Base-by-base conservation (phyloP, 1,140 invertebrate species). In the Hylyphantes graminicola region DNA sequence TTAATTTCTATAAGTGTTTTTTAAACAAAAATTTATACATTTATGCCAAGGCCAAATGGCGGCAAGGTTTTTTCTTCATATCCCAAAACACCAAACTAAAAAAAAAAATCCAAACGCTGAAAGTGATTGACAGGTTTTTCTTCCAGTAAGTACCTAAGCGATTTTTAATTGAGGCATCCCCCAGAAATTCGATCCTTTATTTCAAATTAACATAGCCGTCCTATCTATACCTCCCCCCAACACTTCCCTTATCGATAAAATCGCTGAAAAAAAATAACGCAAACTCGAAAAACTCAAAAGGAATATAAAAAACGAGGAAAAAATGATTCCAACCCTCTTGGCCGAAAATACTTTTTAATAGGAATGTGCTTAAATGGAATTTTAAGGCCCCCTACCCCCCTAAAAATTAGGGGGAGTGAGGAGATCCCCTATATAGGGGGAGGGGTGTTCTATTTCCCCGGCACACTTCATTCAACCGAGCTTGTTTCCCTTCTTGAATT, bases 181-280 rank as follows among this genome's bases (percentile, higher is more conserved):
- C 67, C 57, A 74, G 70, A 82, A 74, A 82, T 82, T 65, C 80
- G 80, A 83, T 83, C 80, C 67, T 83, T 83, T 83, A 83, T 83
- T 83, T 74, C 70, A 83, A 83, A 83, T 83, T 83, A 83, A 83
- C 80, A 74, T 81, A 13, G 77, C 50, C 77, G 65, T 70, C 50
- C 63, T 55, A 57, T 67, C 75, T 53, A 54, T 54, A 54, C 53
- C 54, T 73, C n/a, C n/a, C 70, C 70, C 19, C 61, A 64, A 51
- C 17, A 64, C 63, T 35, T 35, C 35, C 5, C 35, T 35, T 35
- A 35, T 35, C 35, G 35, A 35, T 35, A 35, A 35, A 35, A 35
- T 35, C 21, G 19, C 51, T 12, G 17, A 80, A 72, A 72, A 68
- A 57, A 70, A 78, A 63, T 54, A 73, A 81, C 17, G 13, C 57